A percentile compares a stretch with the other conserved stretches of the same genome.
These are phyloP conservation scores for Dendroctonus ponderosae DNA, from an alignment of 1,140 invertebrate species.

Conservation along the genomic window DNA sequence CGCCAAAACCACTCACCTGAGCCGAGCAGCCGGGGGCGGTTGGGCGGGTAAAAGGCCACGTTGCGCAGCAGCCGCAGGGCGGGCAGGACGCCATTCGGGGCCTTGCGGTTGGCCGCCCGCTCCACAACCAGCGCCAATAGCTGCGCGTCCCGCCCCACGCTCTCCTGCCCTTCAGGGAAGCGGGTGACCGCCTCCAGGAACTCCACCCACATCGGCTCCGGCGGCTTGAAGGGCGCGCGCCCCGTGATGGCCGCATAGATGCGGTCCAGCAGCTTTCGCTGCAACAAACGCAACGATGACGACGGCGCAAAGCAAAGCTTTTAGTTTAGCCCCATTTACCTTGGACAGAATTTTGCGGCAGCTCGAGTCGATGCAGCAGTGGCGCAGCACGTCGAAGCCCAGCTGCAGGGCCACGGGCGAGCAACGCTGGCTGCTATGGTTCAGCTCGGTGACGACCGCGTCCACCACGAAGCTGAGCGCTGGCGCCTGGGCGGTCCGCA, in stretches of 20 bases:
- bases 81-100: slow-evolving; percentile 35
- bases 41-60: slow-evolving; percentile 48
- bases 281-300: too few species aligned
- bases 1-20: slow-evolving; percentile 41
- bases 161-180: slow-evolving; percentile 50
- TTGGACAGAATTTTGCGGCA: slow-evolving; percentile 56
- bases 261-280: too few species aligned
- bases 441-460: too few species aligned
- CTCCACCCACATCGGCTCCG: slow-evolving; percentile 52
- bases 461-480: too few species aligned
- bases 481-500: too few species aligned
- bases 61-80: slow-evolving; percentile 49
- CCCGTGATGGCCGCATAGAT: too few species aligned
- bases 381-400: slow-evolving; percentile 54
- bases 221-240: too few species aligned
- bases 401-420: slow-evolving; percentile 46
- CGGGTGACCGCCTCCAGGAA: slow-evolving; percentile 53
- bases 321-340: too few species aligned
- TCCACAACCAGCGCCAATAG: slow-evolving; percentile 44
- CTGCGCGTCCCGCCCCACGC: slow-evolving; percentile 41
- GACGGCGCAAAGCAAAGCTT: too few species aligned
- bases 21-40: slow-evolving; percentile 46
- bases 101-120: slow-evolving; percentile 36
- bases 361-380: slow-evolving; percentile 54
- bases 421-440: too few species aligned